Conservation (phyloP, 2,888 invertebrate genomes). For the Aquatica leii region DNA sequence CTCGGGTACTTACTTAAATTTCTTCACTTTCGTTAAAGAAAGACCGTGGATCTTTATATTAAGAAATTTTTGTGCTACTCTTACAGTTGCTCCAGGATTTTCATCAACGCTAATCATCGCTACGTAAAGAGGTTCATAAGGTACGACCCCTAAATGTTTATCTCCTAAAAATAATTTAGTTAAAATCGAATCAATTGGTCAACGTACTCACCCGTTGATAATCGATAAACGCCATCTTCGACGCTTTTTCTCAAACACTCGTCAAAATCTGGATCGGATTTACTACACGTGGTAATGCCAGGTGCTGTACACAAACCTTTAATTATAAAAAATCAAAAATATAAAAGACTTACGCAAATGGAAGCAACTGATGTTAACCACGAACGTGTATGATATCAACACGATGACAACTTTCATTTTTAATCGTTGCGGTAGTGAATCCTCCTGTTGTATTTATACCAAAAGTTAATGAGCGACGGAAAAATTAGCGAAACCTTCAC, state of each 20-base stretch:
- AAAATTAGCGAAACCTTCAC: no score
- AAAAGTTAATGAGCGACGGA: no score
- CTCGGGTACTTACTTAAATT: slow-evolving; percentile 64
- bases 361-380: no score
- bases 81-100: slow-evolving; percentile 63
- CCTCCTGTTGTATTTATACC: no score
- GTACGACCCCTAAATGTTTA: slow-evolving; percentile 62
- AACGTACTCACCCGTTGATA: slow-evolving; percentile 65
- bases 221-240: slow-evolving; percentile 64
- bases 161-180: slow-evolving; percentile 43
- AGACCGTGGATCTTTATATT: slow-evolving; percentile 71
- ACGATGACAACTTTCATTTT: no score
- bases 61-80: slow-evolving; percentile 69
- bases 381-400: no score
- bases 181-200: slow-evolving; percentile 14
- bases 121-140: slow-evolving; percentile 70
- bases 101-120: slow-evolving; percentile 65
- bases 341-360: slow-evolving; percentile 14
- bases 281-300: slow-evolving; percentile 50
- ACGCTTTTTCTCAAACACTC: slow-evolving; percentile 68
- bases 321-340: not conserved
- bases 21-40: slow-evolving; percentile 64
- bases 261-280: slow-evolving; percentile 63
- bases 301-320: not conserved
- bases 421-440: no score